These are phyloP conservation scores for Hyposoter didymator DNA, from an alignment of 2,888 invertebrate genomes.

Conservation along the genomic window DNA sequence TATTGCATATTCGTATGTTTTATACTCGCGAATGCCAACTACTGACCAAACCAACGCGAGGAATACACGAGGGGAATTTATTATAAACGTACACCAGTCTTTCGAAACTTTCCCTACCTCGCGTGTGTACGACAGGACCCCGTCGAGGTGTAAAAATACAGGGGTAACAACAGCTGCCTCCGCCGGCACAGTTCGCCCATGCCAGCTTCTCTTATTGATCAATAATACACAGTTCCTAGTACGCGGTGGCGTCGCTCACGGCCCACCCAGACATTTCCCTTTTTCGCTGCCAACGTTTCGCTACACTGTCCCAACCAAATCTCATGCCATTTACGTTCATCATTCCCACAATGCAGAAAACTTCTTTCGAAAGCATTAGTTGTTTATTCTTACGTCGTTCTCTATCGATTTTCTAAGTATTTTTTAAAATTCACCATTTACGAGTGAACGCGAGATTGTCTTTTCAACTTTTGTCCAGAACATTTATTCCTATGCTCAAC, in stretches of 20 bases:
- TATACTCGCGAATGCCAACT: background rate
- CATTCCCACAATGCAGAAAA: background rate
- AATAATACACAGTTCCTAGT: conserved; percentile 80
- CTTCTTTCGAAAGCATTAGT: background rate
- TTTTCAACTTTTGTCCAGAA: background rate
- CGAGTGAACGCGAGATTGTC: background rate
- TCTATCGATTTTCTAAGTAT: background rate
- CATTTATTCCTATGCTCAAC: background rate
- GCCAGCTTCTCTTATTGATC: conserved; percentile 81
- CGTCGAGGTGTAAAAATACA: conserved; percentile 76
- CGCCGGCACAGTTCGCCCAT: conserved; percentile 81
- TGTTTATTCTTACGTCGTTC: background rate
- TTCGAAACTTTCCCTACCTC: conserved; percentile 60
- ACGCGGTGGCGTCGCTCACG: conserved; percentile 76
- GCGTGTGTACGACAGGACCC: conserved; percentile 67
- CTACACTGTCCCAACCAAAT: background rate
- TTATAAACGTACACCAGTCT: conserved; percentile 19
- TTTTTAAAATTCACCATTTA: background rate
- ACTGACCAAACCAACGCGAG: background rate
- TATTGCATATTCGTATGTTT: conserved; percentile 12
- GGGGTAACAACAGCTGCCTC: conserved; percentile 81
- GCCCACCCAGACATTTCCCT: conserved; percentile 58
- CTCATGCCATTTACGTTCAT: background rate
- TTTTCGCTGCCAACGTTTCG: conserved; percentile 25
- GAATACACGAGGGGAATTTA: background rate